Conservation (phyloP, 1,140 invertebrate species). For the Leptonema lineaticorne region DNA sequence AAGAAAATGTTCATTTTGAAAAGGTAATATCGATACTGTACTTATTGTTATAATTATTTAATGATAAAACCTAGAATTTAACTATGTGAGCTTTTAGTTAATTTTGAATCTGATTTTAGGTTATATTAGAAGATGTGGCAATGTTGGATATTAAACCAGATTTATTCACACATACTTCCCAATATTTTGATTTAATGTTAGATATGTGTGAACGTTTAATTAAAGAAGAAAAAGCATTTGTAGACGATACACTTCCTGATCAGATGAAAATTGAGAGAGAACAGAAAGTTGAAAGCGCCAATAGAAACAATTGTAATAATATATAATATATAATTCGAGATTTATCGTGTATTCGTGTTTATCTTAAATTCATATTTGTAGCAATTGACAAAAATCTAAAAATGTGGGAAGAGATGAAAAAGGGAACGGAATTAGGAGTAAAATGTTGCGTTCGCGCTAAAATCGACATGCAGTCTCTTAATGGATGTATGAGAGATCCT, state of each 20-base stretch:
- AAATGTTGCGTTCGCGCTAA: slow-evolving; percentile 94
- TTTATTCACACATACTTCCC: slow-evolving; percentile 91
- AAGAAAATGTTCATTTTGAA: slow-evolving; percentile 98
- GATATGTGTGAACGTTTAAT: slow-evolving; percentile 87
- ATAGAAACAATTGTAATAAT: slow-evolving; percentile 79
- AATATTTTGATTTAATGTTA: slow-evolving; percentile 94
- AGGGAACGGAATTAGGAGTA: slow-evolving; percentile 74
- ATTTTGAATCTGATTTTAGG: slow-evolving; percentile 48
- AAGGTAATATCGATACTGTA: slow-evolving; percentile 55
- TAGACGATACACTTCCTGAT: slow-evolving; percentile 94
- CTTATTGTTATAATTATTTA: neutral
- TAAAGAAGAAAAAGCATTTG: slow-evolving; percentile 88
- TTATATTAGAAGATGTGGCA: slow-evolving; percentile 93
- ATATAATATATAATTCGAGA: neutral
- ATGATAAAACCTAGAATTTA: neutral
- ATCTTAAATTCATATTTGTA: slow-evolving; percentile 50
- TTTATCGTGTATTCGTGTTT: neutral
- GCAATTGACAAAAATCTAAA: slow-evolving; percentile 84
- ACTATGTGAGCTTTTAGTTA: neutral
- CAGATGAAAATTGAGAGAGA: slow-evolving; percentile 95
- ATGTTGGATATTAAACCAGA: slow-evolving; percentile 92
- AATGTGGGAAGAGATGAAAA: slow-evolving; percentile 95
- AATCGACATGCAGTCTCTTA: slow-evolving; percentile 95
- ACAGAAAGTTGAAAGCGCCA: slow-evolving; percentile 81
- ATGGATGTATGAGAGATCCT: slow-evolving; percentile 98